phyloP scores from a whole-genome alignment of 2,113 vertebrate species.

The Nyctibius bracteatus region DNA sequence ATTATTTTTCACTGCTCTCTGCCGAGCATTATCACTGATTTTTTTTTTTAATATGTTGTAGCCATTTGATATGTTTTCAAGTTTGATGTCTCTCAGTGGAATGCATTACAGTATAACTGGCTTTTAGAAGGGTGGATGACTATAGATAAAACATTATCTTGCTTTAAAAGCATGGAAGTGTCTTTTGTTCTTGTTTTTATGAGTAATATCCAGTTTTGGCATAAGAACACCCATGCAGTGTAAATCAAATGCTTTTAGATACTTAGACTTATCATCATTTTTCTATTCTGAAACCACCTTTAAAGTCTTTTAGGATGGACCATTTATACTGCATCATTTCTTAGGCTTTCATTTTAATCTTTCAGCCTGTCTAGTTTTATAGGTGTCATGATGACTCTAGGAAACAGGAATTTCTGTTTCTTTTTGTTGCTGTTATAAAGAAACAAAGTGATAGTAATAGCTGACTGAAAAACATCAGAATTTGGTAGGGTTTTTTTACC shows the following conservation, averaged over 20 bases:
- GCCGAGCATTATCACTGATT: neutral
- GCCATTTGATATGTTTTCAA: neutral
- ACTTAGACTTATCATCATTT: neutral
- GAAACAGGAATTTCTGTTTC: conserved; percentile 46
- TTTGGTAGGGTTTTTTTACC: neutral
- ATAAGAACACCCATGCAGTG: neutral
- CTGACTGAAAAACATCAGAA: conserved; percentile 10
- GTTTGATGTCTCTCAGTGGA: neutral
- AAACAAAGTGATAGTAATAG: neutral
- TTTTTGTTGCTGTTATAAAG: conserved; percentile 24
- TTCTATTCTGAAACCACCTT: neutral
- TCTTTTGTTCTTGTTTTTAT: conserved; percentile 4
- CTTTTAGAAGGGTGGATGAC: neutral
- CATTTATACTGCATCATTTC: neutral
- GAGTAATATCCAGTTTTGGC: neutral
- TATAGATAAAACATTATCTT: neutral
- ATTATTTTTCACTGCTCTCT: neutral
- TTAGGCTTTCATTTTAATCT: conserved; percentile 16
- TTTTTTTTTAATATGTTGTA: neutral
- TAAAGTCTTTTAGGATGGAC: neutral
- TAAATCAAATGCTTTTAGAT: neutral
- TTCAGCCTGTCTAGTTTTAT: neutral
- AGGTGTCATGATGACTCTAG: neutral
- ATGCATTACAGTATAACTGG: neutral
- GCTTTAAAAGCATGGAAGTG: neutral